Evolutionary conservation across 1,140 invertebrate genomes (phyloP).

Genomic region (Liolophura sinensis): DNA sequence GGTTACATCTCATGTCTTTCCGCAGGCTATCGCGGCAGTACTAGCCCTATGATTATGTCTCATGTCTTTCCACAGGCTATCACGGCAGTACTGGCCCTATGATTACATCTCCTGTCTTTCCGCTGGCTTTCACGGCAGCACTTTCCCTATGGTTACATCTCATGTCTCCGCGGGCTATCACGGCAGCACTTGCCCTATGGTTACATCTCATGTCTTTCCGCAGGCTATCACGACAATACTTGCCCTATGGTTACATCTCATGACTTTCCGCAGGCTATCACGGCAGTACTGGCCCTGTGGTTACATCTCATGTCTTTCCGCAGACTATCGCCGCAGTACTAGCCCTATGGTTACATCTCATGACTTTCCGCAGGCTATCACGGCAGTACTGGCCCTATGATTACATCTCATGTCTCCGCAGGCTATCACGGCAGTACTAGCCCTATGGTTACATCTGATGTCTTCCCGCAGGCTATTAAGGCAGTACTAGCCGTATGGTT

Average conservation of each 20-base stretch:
- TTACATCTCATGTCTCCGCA: constrained; percentile 5
- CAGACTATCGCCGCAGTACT: constrained; percentile 14
- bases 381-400: constrained; percentile 13
- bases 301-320: constrained; percentile 2
- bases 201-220: constrained; percentile 2
- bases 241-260: constrained; percentile 10
- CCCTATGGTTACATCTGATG: constrained; percentile 8
- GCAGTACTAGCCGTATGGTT: constrained; percentile 10
- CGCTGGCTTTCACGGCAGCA: constrained; percentile 14
- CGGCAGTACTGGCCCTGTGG: constrained; percentile 13
- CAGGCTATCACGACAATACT: constrained; percentile 15
- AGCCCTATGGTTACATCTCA: constrained; percentile 10
- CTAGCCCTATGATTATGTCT: constrained; percentile 9
- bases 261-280: constrained; percentile 15
- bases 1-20: constrained; percentile 6
- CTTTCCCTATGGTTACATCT: constrained; percentile 8
- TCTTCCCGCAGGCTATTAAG: constrained; percentile 14
- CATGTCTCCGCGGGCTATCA: constrained; percentile 13
- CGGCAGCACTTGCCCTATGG: constrained; percentile 12
- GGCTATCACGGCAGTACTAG: constrained; percentile 16
- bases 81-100: constrained; percentile 15
- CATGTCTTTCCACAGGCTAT: constrained; percentile 10
- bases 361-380: constrained; percentile 15
- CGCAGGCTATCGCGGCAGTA: constrained; percentile 14
- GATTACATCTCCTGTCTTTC: constrained; percentile 4